Base-by-base conservation (phyloP, 1,140 invertebrate species). In the Cryptotermes secundus region DNA sequence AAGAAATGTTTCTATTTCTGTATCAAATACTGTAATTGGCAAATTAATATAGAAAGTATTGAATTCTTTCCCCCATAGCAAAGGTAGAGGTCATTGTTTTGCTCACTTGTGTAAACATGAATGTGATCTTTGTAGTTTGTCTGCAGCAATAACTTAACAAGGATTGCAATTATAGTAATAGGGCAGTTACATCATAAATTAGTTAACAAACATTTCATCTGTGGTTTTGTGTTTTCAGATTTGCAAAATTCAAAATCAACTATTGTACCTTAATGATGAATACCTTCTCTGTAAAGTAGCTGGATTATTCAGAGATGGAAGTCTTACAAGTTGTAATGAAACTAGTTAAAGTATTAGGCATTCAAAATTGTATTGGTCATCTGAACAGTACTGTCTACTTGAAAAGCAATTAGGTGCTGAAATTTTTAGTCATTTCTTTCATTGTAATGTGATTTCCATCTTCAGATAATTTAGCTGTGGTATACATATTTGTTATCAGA, bases 81-180 rank as follows among this genome's bases (percentile, higher is more conserved):
- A 79, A 80, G 16, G n/a, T 45, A 38, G n/a, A 45, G 7, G 4
- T 65, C 59, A 81, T 85, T 85, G 84, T 85, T 85, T 85, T 85
- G 84, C 84, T 83, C 84, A 85, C 82, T 49, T 42, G n/a, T 84
- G 35, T 79, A 79, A 34, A 84, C 53, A 84, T 35, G 34, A 80
- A n/a, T 84, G 83, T 84, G 83, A 80, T 84, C 83, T 84, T 84
- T 84, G 84, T 84, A 84, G 83, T 84, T 81, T 82, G n/a, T 34
- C 38, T 84, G 84, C 84, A 84, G 84, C 84, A 84, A 81, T 84
- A 84, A 84, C 83, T 38, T 84, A 31, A 84, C 83, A 84, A 84
- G 65, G 79, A 84, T 84, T 84, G 65, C 83, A 84, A 36, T 84
- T 59, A 72, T 72, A 45, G 38, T 38, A 26, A 82, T 82, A 82